Evolutionary conservation across 2,113 vertebrate species (phyloP).

Genomic region (Tachycineta bicolor): DNA sequence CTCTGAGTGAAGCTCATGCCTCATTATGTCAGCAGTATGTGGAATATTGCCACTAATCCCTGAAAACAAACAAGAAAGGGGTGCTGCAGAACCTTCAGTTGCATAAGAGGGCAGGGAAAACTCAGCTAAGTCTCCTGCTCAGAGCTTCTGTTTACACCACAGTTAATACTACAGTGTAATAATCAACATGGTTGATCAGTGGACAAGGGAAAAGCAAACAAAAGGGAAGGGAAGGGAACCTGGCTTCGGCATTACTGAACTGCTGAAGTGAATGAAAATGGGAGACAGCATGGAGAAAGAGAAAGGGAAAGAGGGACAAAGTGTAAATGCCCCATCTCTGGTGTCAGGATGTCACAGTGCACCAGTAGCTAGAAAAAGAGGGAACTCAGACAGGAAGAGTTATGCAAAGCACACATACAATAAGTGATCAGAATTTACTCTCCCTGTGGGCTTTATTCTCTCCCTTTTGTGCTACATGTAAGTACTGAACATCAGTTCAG

Average conservation of each 20-base stretch:
- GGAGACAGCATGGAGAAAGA: neutral
- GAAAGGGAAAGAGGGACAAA: neutral
- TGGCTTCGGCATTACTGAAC: slow-evolving; percentile 14
- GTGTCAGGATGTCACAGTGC: slow-evolving; percentile 3
- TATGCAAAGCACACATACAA: neutral
- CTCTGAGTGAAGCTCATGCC: neutral
- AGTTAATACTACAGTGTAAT: slow-evolving; percentile 38
- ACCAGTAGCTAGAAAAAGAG: neutral
- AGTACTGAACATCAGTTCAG: neutral
- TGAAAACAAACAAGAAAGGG: slow-evolving; percentile 41
- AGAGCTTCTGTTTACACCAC: slow-evolving; percentile 29
- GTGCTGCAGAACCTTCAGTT: neutral
- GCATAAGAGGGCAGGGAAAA: slow-evolving; percentile 37
- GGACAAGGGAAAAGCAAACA: slow-evolving; percentile 50
- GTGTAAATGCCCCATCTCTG: neutral
- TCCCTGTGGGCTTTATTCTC: neutral
- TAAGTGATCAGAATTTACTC: neutral
- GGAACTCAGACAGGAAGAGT: neutral
- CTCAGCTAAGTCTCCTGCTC: neutral
- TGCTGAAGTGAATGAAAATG: neutral
- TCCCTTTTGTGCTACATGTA: neutral
- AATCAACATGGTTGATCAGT: slow-evolving; percentile 23
- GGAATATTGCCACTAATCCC: slow-evolving; percentile 51
- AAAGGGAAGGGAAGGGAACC: neutral
- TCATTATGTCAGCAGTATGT: slow-evolving; percentile 43